Evolutionary conservation across 2,797 vertebrate species (phyloP).

Genomic region (Muscicapa comitata): DNA sequence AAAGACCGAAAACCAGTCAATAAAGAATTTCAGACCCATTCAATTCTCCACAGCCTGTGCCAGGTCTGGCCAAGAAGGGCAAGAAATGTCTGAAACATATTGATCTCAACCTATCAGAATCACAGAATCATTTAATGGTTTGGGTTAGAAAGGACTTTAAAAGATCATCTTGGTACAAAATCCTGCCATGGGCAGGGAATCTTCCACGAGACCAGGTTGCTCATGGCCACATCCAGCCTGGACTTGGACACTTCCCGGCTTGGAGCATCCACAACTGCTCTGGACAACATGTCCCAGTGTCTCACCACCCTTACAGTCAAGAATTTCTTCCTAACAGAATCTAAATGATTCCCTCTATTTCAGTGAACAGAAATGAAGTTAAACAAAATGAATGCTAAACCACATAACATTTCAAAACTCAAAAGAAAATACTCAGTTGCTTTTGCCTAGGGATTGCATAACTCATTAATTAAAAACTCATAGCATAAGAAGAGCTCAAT

Average conservation of each 20-base stretch:
- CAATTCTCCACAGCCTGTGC: background rate
- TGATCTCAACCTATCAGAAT: background rate
- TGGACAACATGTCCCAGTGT: background rate
- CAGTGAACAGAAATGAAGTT: background rate
- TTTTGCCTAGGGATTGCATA: background rate
- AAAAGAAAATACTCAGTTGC: background rate
- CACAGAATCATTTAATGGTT: background rate
- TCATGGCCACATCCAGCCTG: background rate
- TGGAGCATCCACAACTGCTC: background rate
- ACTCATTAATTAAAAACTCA: background rate
- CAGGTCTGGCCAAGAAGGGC: background rate
- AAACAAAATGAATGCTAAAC: background rate
- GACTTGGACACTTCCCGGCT: background rate
- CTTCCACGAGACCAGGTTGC: background rate
- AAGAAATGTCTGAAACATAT: background rate
- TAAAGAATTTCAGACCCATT: background rate
- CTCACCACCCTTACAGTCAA: background rate
- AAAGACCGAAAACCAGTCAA: background rate
- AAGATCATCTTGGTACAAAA: background rate
- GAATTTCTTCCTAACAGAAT: background rate
- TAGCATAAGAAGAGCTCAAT: background rate
- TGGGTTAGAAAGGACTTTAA: background rate
- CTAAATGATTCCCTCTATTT: background rate
- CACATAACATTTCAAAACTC: background rate
- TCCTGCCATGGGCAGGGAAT: background rate